Conservation (phyloP, 2,797 vertebrate genomes). For the Hylomyscus alleni region DNA sequence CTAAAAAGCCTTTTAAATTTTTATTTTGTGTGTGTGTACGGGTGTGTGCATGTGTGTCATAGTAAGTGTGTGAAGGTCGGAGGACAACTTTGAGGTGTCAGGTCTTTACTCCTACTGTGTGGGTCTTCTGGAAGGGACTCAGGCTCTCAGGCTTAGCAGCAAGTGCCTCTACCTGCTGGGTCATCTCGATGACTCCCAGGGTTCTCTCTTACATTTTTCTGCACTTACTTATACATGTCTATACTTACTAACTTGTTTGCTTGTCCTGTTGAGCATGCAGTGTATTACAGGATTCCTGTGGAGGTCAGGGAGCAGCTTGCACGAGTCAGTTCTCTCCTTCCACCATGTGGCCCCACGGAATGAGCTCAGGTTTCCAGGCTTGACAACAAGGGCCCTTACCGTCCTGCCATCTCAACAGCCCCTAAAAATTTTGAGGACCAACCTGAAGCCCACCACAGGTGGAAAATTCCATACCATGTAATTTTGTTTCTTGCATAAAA, state of each 20-base stretch:
- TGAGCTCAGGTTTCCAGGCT: background rate
- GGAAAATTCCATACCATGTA: background rate
- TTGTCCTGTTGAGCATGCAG: background rate
- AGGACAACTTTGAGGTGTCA: background rate
- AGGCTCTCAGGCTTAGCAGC: background rate
- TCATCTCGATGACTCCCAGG: background rate
- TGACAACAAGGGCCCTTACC: background rate
- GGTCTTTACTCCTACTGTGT: background rate
- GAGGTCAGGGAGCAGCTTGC: background rate
- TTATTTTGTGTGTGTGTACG: background rate
- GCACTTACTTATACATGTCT: background rate
- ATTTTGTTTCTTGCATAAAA: background rate
- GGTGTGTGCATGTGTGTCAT: background rate
- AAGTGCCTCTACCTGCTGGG: background rate
- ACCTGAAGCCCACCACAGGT: background rate
- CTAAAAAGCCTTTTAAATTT: background rate
- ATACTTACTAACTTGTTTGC: background rate
- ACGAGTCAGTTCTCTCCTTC: background rate
- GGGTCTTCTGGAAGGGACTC: background rate
- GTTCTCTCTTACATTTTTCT: background rate
- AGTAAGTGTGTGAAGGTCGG: too few species aligned
- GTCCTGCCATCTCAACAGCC: background rate
- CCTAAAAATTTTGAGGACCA: background rate
- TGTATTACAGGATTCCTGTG: background rate
- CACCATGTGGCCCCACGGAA: background rate